Conservation (phyloP, 2,113 vertebrate genomes). For the Paramormyrops kingsleyae region DNA sequence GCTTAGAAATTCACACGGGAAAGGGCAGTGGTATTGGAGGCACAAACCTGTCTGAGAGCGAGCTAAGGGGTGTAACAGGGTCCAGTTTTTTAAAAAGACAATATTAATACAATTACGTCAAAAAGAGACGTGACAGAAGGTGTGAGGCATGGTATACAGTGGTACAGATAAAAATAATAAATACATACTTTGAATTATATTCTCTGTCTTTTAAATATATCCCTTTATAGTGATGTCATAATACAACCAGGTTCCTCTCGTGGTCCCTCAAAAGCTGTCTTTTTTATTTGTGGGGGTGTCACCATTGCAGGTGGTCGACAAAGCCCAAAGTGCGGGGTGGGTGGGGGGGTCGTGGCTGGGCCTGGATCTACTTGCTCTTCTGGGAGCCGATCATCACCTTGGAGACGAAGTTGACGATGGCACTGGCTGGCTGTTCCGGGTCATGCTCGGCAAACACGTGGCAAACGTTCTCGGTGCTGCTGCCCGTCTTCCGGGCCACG, state of each 20-base stretch:
- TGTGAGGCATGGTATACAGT: neutral
- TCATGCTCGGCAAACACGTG: conserved; percentile 93
- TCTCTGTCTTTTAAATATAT: neutral
- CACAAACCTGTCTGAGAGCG: neutral
- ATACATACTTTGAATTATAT: conserved; percentile 13
- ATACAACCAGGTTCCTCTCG: neutral
- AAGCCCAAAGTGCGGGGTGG: neutral
- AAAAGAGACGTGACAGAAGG: neutral
- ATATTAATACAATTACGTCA: neutral
- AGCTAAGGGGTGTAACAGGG: neutral
- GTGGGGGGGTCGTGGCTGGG: too few relatives aligned
- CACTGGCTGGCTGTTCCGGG: conserved; percentile 88
- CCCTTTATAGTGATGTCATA: neutral
- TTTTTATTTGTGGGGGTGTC: neutral
- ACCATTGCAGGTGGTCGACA: neutral
- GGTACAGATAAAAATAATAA: conserved; percentile 14
- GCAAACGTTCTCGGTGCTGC: conserved; percentile 79
- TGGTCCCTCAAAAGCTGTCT: neutral
- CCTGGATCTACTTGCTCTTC: conserved; percentile 63
- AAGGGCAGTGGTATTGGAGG: neutral
- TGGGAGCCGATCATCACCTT: conserved; percentile 95
- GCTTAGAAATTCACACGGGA: neutral
- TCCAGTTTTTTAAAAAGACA: neutral
- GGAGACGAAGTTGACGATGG: conserved; percentile 95
- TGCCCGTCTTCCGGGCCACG: conserved; percentile 84